Base-by-base conservation (phyloP, 23 tunicate species). In the Clavelina lepadiformis region DNA sequence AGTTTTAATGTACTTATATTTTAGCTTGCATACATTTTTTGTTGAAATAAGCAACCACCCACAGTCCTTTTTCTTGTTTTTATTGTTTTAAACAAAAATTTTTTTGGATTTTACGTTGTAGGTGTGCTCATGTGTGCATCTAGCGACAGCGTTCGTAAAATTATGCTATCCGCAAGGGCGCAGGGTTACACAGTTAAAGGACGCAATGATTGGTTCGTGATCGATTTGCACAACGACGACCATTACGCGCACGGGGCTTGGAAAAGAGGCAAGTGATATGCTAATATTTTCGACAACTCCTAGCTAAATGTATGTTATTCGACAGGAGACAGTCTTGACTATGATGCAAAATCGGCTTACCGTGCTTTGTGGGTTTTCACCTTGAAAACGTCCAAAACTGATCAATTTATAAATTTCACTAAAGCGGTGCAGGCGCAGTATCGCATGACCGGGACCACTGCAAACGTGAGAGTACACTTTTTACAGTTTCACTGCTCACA, bases 41-140 rank as follows among this genome's bases (percentile, higher is more conserved):
- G n/a, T n/a, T n/a, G n/a, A n/a, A n/a, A n/a, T n/a, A n/a, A n/a
- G n/a, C n/a, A n/a, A n/a, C n/a, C n/a, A n/a, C n/a, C n/a, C n/a
- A n/a, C n/a, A n/a, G n/a, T n/a, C n/a, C n/a, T n/a, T n/a, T n/a
- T n/a, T n/a, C n/a, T n/a, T n/a, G n/a, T n/a, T n/a, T n/a, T n/a
- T n/a, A n/a, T n/a, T n/a, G n/a, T n/a, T n/a, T n/a, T n/a, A n/a
- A n/a, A n/a, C n/a, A n/a, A n/a, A n/a, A n/a, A n/a, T n/a, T n/a
- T n/a, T n/a, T n/a, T n/a, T n/a, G n/a, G n/a, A 22, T 11, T 28
- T 31, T 59, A 63, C 32, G 24, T 53, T 81, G 33, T 28, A 91
- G 98, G 64, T 19, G 98, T 91, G 29, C 57, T 91, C 25, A 82
- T 81, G 76, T 91, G 98, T 50, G 98, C 79, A 30, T 62, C 83